Evolutionary conservation across 1,140 invertebrate genomes (phyloP), one percentile per base, ranked within the genome.

Genomic region (Daktulosphaira vitifoliae): DNA sequence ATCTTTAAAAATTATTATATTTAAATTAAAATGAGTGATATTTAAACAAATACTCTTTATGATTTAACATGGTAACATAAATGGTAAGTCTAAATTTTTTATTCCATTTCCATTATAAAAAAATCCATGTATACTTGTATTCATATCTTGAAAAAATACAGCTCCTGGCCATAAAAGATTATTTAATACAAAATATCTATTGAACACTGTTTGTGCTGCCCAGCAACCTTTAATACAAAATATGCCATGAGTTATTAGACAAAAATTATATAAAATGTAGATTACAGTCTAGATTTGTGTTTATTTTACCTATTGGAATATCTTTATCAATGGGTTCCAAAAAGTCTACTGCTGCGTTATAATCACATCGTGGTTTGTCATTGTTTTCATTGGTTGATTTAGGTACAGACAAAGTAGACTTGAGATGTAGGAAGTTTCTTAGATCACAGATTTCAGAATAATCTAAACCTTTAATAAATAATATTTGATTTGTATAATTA

Each of bases 61-160:
- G n/a, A n/a, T n/a, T 44, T 16, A 44, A 44, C 39, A 44, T 62
- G 18, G 20, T n/a, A 62, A 29, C 56, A 62, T 62, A 62, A 62
- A 62, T 15, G 39, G 25, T 13, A 62, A 18, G n/a, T 62, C 56
- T 22, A 62, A 48, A 1, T 62, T 62, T 62, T 62, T 62, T 2
- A 48, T 13, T 13, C 56, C 56, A 22, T 62, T 25, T 18, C 56
- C 56, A 5, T 62, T 62, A 16, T 62, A 62, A 15, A 62, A 62
- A 20, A 48, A 62, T 13, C 56, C 25, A 6, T 62, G 42, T 9
- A n/a, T 6, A 3, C 56, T 25, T 1, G 42, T 62, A 20, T 48
- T 62, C 56, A 62, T 62, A 2, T 62, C 56, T 33, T 62, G 56
- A 11, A 62, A n/a, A 9, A 48, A 62, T 4, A 48, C 16, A 20